Base-by-base conservation (phyloP, 1,140 invertebrate genomes). In the Reticulitermes speratus region DNA sequence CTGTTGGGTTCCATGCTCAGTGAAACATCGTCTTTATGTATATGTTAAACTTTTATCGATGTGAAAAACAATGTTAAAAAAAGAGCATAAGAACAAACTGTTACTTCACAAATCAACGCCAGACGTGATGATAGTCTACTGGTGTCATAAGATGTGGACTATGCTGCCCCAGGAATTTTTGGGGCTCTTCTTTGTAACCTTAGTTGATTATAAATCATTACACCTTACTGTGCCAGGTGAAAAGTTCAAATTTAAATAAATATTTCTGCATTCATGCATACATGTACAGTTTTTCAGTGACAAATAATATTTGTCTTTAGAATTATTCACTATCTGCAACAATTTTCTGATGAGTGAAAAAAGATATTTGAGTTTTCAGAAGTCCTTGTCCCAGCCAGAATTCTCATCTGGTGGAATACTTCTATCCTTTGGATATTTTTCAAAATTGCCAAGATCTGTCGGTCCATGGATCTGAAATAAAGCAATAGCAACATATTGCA, bases 321-420 rank as follows among this genome's bases (percentile, higher is more conserved):
- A 44, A 32, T n/a, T 32, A 52, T 32, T 44, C 21, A 83, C 12
- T 25, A 25, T 83, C 32, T 83, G 81, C 12, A 44, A 52, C 25
- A 44, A 44, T 45, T 38, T 14, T 7, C 32, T 83, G 82, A 30
- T 83, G 44, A 45, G 44, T 32, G 44, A 25, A 0, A 45, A 44
- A 83, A 25, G 23, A 12, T 44, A 32, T 44, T 30, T 83, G 82
- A 44, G 82, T 32, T 84, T 55, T 93, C 91, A 95, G 90, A 95
- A 95, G 87, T 95, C 94, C 5, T 90, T 89, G 90, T 96, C 96
- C 96, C 96, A 96, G 82, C 95, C 94, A 16, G 95, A 95, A 55
- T 91, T 89, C 90, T 96, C 96, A 88, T 95, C 93, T 12, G 94
- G 93, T n/a, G 94, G 94, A 55, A 94, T 91, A 84, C 93, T 93